These are phyloP conservation scores for Globicephala melas DNA, from an alignment of 2,113 vertebrate genomes.

Conservation along the genomic window DNA sequence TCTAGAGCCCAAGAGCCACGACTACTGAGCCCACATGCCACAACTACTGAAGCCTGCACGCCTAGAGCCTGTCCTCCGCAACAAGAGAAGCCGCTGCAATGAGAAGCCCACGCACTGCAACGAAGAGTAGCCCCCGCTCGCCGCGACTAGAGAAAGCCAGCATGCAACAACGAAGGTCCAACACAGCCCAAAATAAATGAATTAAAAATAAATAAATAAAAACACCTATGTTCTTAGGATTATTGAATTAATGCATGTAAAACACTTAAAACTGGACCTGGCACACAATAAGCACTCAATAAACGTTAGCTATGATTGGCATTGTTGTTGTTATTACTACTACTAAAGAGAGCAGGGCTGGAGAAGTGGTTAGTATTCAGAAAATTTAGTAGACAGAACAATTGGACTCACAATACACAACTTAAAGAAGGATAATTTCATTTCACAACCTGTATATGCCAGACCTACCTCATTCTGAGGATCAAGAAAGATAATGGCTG, in stretches of 20 bases:
- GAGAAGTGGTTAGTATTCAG: background rate
- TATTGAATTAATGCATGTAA: background rate
- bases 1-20: too few relatives aligned
- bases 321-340: background rate
- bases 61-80: too few relatives aligned
- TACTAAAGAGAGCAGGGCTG: background rate
- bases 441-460: background rate
- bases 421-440: background rate
- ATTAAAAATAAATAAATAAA: background rate
- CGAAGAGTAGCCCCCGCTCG: too few relatives aligned
- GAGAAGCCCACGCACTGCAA: too few relatives aligned
- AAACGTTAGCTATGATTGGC: background rate
- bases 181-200: too few relatives aligned
- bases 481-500: background rate
- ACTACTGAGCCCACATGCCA: too few relatives aligned
- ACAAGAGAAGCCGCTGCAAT: too few relatives aligned
- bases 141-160: too few relatives aligned
- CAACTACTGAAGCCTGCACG: too few relatives aligned
- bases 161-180: too few relatives aligned
- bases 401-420: background rate
- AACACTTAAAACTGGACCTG: background rate
- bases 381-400: slow-evolving; percentile 35
- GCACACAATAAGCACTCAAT: background rate
- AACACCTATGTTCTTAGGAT: background rate
- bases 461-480: background rate